Conservation (phyloP, 2,888 invertebrate genomes). For the Andrena dorsata region DNA sequence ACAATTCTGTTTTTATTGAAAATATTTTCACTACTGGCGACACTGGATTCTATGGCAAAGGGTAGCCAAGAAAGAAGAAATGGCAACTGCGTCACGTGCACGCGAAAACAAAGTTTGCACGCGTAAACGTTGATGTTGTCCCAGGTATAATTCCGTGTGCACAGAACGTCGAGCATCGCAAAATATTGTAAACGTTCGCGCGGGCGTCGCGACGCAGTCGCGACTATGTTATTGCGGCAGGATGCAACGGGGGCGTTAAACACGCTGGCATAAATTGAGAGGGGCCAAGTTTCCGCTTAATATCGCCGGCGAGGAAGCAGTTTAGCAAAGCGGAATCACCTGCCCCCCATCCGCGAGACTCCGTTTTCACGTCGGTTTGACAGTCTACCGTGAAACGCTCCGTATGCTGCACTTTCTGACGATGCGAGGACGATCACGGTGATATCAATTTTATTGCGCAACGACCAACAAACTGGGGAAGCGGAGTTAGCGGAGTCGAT, state of each 20-base stretch:
- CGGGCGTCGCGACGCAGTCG: conserved; percentile 10
- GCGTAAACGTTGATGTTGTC: not conserved
- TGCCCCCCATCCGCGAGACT: not conserved
- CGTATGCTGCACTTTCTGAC: not conserved
- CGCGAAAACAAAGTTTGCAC: conserved; percentile 12
- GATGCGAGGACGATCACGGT: not conserved
- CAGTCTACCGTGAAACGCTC: not conserved
- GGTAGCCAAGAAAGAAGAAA: not conserved
- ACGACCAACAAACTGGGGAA: no score
- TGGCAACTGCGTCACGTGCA: no score
- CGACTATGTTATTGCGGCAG: conserved; percentile 41
- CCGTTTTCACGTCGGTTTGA: conserved; percentile 15
- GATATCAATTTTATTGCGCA: not conserved
- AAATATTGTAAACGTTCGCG: conserved; percentile 34
- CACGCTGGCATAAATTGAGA: conserved; percentile 56
- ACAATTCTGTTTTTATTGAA: not conserved
- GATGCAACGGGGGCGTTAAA: conserved; percentile 52
- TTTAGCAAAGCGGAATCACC: conserved; percentile 69
- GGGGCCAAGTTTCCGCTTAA: conserved; percentile 61
- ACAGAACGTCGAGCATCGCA: not conserved
- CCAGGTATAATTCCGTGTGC: not conserved
- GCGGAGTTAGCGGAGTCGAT: no score
- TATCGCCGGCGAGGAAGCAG: conserved; percentile 75
- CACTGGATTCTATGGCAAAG: not conserved
- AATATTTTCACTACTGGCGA: not conserved